phyloP scores from a whole-genome alignment of 2,888 invertebrate genomes.

The Melieria crassipennis region DNA sequence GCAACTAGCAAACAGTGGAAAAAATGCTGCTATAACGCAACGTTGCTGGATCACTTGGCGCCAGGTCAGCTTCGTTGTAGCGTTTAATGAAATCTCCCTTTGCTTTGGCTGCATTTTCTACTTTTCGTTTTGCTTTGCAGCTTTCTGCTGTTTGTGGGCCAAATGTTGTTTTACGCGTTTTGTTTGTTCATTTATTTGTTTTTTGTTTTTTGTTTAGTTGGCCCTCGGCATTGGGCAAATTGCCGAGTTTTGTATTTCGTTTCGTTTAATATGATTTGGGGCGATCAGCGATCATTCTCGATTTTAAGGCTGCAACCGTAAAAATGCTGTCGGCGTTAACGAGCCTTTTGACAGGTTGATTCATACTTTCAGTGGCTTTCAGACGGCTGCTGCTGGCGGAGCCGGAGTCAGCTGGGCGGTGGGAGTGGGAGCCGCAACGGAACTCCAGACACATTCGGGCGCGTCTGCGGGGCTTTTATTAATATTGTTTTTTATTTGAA shows the following conservation, averaged over 20 bases:
- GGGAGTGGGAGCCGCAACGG: constrained; percentile 1
- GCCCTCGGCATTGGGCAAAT: constrained; percentile 39
- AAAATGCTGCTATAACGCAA: constrained; percentile 13
- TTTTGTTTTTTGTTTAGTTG: constrained; percentile 34
- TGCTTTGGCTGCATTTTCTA: constrained; percentile 38
- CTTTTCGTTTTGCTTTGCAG: constrained; percentile 30
- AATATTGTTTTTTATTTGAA: too few relatives aligned
- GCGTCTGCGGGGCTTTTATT: constrained; percentile 37
- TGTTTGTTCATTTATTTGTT: constrained; percentile 45
- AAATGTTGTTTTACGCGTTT: not conserved
- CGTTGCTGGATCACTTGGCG: constrained; percentile 52
- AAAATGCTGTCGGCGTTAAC: constrained; percentile 64
- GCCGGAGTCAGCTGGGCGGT: constrained; percentile 31
- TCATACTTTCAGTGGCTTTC: constrained; percentile 57
- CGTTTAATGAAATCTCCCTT: constrained; percentile 58
- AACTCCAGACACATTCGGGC: constrained; percentile 18
- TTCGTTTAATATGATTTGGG: constrained; percentile 45
- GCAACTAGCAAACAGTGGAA: not conserved
- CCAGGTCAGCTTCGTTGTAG: constrained; percentile 55
- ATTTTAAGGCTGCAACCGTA: constrained; percentile 55
- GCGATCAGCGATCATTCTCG: constrained; percentile 51
- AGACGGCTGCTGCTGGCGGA: constrained; percentile 44
- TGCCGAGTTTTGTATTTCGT: constrained; percentile 19
- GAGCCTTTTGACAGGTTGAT: constrained; percentile 65
- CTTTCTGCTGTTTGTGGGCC: not conserved